phyloP scores from a whole-genome alignment of 2,113 vertebrate genomes.

The Cranoglanis bouderius region DNA sequence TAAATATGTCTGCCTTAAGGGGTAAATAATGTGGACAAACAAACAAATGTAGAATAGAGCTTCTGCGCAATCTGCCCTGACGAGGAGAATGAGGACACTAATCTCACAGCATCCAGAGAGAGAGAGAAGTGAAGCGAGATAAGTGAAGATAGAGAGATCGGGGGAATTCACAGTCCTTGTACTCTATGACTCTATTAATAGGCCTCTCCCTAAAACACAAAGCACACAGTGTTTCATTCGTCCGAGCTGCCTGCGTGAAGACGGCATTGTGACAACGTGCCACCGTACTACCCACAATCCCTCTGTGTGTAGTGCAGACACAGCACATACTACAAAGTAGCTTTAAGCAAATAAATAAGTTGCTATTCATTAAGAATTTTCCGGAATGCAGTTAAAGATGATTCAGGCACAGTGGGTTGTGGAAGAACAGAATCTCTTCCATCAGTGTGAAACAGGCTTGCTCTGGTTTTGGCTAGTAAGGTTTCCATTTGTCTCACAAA shows the following conservation, averaged over 20 bases:
- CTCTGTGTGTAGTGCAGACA: conserved; percentile 16
- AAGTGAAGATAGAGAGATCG: neutral
- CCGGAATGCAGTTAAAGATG: conserved; percentile 52
- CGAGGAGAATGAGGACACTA: conserved; percentile 3
- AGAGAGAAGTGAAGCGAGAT: neutral
- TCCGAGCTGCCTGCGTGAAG: conserved; percentile 48
- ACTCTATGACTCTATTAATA: conserved; percentile 65
- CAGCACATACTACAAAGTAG: conserved; percentile 36
- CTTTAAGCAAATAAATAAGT: conserved; percentile 62
- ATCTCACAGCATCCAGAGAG: neutral
- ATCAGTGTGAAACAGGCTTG: neutral
- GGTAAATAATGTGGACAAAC: conserved; percentile 17
- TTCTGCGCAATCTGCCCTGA: neutral
- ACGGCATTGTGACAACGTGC: conserved; percentile 60
- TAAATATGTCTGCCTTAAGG: neutral
- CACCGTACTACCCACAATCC: conserved; percentile 14
- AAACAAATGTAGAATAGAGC: conserved; percentile 25
- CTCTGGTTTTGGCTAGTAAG: neutral
- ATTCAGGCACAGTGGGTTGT: neutral
- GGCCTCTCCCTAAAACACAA: conserved; percentile 68
- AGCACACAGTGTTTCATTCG: conserved; percentile 67
- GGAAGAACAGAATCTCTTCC: neutral
- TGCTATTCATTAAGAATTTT: conserved; percentile 61
- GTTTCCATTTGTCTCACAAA: neutral
- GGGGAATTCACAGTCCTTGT: conserved; percentile 37